These are phyloP conservation scores for Alentia gelatinosa DNA, from an alignment of 2,888 invertebrate genomes.

Conservation along the genomic window DNA sequence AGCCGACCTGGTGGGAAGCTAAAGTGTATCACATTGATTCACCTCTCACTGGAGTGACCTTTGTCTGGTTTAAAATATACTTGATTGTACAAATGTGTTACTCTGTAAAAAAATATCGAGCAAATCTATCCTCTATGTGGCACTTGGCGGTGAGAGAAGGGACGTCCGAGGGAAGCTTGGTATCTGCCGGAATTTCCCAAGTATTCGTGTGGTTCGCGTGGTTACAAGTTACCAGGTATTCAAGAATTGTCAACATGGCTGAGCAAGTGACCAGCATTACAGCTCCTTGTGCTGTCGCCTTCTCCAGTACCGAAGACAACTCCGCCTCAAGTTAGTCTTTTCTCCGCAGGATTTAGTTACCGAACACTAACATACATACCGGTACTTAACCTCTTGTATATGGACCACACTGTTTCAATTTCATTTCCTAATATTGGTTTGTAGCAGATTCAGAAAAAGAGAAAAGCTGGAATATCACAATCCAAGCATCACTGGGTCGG, in stretches of 20 bases:
- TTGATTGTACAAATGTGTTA: neutral
- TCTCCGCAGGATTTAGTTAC: neutral
- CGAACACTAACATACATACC: neutral
- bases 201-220: neutral
- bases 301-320: neutral
- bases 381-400: neutral
- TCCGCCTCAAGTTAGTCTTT: neutral
- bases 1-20: neutral
- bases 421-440: neutral
- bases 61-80: neutral
- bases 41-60: neutral
- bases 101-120: neutral
- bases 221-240: too few relatives aligned
- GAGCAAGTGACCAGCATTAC: neutral
- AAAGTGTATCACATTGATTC: neutral
- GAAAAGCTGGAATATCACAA: neutral
- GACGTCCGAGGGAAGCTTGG: neutral
- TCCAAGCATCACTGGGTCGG: neutral
- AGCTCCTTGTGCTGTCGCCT: neutral
- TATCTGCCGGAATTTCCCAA: neutral
- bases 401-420: neutral
- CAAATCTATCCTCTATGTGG: neutral
- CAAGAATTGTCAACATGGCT: neutral
- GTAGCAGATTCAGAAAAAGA: neutral
- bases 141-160: neutral